Percentiles rank a stretch among this genome's conserved stretches.
phyloP scores from a whole-genome alignment of 2,888 invertebrate genomes.

The Tanytarsus gracilentus region DNA sequence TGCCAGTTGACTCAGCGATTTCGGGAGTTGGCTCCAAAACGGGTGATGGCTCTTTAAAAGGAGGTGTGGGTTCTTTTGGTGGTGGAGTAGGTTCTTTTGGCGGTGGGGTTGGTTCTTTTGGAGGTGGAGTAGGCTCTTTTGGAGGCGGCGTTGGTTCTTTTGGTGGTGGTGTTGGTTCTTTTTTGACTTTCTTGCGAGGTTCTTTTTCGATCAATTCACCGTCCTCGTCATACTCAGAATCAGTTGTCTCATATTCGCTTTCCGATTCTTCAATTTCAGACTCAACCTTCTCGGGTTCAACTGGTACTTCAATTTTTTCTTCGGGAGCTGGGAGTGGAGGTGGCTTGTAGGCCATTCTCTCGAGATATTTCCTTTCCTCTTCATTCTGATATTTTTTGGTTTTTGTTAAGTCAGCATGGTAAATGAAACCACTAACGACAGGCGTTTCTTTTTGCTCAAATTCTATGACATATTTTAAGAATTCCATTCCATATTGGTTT shows the following conservation, averaged over 20 bases:
- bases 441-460: conserved; percentile 52
- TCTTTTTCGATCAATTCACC: conserved; percentile 31
- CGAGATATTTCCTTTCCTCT: conserved; percentile 34
- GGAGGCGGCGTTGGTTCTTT: conserved; percentile 25
- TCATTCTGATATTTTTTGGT: conserved; percentile 30
- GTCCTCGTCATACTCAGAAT: conserved; percentile 30
- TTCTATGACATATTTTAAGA: conserved; percentile 60
- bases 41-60: neutral
- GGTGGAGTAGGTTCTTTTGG: conserved; percentile 30
- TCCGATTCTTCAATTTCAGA: conserved; percentile 30
- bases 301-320: conserved; percentile 31
- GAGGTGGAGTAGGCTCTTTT: conserved; percentile 12
- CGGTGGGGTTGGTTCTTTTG: conserved; percentile 15
- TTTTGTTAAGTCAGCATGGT: conserved; percentile 41
- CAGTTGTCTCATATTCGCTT: conserved; percentile 32
- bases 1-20: conserved; percentile 28
- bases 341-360: conserved; percentile 29
- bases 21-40: conserved; percentile 30
- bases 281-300: conserved; percentile 30
- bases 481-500: conserved; percentile 57
- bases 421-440: conserved; percentile 40
- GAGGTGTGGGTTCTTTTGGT: conserved; percentile 31
- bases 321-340: conserved; percentile 30
- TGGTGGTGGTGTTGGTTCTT: conserved; percentile 29
- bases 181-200: conserved; percentile 31